Evolutionary conservation across 2,113 vertebrate genomes (phyloP).

Genomic region (Cyanocitta stelleri): DNA sequence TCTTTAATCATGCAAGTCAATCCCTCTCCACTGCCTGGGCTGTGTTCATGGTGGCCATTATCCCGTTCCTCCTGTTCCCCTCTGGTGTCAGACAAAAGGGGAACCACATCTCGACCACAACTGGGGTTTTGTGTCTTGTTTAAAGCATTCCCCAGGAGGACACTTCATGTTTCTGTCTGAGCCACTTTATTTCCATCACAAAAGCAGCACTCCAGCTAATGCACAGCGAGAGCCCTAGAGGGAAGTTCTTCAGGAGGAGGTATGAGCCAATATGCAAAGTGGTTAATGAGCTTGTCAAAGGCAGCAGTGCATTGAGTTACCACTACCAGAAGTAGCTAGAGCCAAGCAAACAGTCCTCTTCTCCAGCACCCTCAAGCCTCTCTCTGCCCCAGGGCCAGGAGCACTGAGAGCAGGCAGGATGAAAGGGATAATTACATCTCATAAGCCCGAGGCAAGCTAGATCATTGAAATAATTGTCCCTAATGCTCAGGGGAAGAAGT

Average conservation of each 20-base stretch:
- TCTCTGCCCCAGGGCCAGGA: neutral
- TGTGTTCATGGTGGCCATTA: neutral
- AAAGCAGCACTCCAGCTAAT: neutral
- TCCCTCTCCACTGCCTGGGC: neutral
- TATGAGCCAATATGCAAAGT: neutral
- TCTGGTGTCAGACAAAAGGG: neutral
- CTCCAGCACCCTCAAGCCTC: neutral
- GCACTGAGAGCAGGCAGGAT: neutral
- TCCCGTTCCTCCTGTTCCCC: neutral
- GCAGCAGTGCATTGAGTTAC: neutral
- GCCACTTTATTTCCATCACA: neutral
- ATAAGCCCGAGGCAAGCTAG: neutral
- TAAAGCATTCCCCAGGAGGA: neutral
- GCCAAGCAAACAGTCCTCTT: neutral
- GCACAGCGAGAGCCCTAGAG: neutral
- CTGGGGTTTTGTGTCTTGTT: neutral
- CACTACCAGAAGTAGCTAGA: neutral
- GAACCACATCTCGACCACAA: fast-evolving
- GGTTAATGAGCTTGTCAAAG: conserved; percentile 7
- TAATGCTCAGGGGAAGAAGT: neutral
- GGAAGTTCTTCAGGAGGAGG: neutral
- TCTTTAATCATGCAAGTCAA: neutral
- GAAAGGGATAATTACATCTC: neutral
- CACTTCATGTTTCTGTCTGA: neutral
- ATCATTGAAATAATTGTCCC: neutral